These are phyloP conservation scores for Euthynnus affinis DNA, from an alignment of 2,797 vertebrate species.

Conservation along the genomic window DNA sequence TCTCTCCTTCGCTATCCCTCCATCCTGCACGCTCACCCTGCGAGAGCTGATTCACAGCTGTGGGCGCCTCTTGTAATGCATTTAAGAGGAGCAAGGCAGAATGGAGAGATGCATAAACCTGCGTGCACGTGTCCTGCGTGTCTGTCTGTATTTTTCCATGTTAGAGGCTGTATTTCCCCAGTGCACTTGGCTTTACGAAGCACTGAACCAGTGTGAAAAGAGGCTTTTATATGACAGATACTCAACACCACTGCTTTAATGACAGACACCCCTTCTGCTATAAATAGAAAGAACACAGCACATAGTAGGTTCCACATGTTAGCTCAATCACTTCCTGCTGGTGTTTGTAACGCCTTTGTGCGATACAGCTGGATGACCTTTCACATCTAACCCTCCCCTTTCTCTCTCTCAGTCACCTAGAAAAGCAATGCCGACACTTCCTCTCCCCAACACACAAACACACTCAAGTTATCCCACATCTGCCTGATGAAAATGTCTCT, in stretches of 20 bases:
- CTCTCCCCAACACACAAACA: constrained; percentile 2
- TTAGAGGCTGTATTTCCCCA: not conserved
- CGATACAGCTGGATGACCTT: constrained; percentile 65
- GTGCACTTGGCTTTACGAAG: not conserved
- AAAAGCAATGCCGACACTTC: constrained; percentile 37
- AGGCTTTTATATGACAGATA: constrained; percentile 1
- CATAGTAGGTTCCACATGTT: constrained; percentile 51
- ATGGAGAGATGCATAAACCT: constrained; percentile 25
- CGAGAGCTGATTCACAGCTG: constrained; percentile 70
- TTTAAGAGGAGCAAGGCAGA: constrained; percentile 43
- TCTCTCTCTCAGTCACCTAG: constrained; percentile 20
- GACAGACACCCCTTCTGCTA: constrained; percentile 9
- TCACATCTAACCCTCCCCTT: constrained; percentile 38
- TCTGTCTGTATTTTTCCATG: not conserved
- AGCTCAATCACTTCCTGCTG: constrained; percentile 50
- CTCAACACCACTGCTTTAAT: constrained; percentile 31
- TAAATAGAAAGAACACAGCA: constrained; percentile 16
- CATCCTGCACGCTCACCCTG: constrained; percentile 24
- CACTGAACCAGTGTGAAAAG: not conserved
- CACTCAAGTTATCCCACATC: constrained; percentile 43
- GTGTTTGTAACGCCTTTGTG: constrained; percentile 34
- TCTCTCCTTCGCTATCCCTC: constrained; percentile 14
- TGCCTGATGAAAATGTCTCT: constrained; percentile 1
- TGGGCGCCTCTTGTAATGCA: constrained; percentile 43
- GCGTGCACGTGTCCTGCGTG: constrained; percentile 18